These are phyloP conservation scores for Progne subis DNA, from an alignment of 2,113 vertebrate species.

Conservation along the genomic window DNA sequence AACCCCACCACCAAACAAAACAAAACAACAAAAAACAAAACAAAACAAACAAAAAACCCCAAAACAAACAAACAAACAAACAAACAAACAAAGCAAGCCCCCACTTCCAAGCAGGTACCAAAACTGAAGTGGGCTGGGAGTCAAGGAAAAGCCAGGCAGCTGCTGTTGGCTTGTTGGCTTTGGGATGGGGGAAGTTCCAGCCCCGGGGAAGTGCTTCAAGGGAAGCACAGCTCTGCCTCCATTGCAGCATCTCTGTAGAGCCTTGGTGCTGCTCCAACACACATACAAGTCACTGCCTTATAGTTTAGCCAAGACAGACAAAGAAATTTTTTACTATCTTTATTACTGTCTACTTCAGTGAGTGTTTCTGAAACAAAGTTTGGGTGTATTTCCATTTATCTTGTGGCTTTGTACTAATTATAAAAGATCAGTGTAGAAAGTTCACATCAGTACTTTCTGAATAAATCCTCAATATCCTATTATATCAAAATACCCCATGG, in stretches of 20 bases:
- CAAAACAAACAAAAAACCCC: too few species aligned
- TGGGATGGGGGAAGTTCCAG: not conserved
- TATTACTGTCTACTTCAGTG: not conserved
- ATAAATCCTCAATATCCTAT: not conserved
- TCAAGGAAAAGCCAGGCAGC: not conserved
- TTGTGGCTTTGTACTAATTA: not conserved
- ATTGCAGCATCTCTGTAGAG: not conserved
- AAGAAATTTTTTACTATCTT: not conserved
- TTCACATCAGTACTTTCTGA: not conserved
- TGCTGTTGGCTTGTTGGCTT: not conserved
- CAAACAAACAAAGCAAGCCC: fast-evolving
- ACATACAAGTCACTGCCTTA: not conserved
- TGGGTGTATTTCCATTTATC: not conserved
- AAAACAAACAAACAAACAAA: too few species aligned
- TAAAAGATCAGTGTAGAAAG: not conserved
- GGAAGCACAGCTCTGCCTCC: not conserved
- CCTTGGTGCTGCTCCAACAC: not conserved
- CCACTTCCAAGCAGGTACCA: not conserved
- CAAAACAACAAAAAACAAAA: too few species aligned
- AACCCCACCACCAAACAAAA: too few species aligned
- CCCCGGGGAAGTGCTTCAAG: fast-evolving
- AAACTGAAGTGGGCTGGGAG: not conserved
- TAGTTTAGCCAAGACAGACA: not conserved
- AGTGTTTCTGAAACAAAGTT: not conserved
- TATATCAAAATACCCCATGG: not conserved